These are phyloP conservation scores for Callosobruchus maculatus DNA, from an alignment of 2,888 invertebrate genomes.

Conservation along the genomic window DNA sequence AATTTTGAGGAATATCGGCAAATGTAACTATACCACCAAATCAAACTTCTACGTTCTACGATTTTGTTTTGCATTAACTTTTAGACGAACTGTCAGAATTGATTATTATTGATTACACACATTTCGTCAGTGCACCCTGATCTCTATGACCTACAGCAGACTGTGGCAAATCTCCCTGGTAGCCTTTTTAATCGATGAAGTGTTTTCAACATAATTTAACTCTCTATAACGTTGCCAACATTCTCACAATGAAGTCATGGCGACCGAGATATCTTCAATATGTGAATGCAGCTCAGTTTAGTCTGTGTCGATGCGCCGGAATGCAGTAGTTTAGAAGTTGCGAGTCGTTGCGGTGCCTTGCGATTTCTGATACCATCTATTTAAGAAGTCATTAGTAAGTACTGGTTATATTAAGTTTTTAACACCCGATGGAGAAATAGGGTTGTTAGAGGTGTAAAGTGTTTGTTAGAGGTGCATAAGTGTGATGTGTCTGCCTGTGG, in stretches of 20 bases:
- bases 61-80: too few species aligned
- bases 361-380: neutral
- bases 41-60: too few species aligned
- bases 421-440: too few species aligned
- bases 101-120: too few species aligned
- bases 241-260: neutral
- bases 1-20: too few species aligned
- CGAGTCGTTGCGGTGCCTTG: neutral
- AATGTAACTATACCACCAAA: too few species aligned
- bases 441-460: too few species aligned
- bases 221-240: neutral
- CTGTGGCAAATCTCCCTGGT: neutral
- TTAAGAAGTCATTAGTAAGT: neutral
- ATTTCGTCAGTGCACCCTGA: too few species aligned
- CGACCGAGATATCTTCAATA: neutral
- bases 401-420: neutral
- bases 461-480: too few species aligned
- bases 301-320: neutral
- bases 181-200: neutral
- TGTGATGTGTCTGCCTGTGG: too few species aligned
- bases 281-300: neutral
- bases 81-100: too few species aligned
- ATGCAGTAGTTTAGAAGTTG: neutral
- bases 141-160: too few species aligned
- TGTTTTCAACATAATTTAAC: neutral